Evolutionary conservation across 1,140 invertebrate species (phyloP), one percentile per base, ranked within the genome.

Genomic region (Drosophila micromelanica): DNA sequence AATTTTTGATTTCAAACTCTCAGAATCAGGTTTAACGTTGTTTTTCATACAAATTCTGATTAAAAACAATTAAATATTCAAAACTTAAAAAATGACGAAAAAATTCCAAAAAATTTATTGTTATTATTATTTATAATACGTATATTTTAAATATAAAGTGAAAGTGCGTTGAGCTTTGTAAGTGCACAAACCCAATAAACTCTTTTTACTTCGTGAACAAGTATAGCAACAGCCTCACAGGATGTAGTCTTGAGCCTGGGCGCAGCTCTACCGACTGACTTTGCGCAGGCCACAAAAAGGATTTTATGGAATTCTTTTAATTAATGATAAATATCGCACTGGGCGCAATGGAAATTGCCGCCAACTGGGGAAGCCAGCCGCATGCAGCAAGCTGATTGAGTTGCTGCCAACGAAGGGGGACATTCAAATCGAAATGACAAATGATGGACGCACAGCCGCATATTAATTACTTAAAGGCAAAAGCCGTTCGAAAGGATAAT

Each of bases 251-350:
- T 30, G 62, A 11, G 38, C 42, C 73, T 63, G 52, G 46, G 52
- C 62, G 42, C 68, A 11, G 48, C 30, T 32, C 40, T 49, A 49
- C 20, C 43, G 48, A 42, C 42, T 52, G 69, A 56, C 73, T 86
- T 75, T 55, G 48, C 54, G 9, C 35, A 23, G 42, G 42, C 38
- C 27, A 27, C 51, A 55, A 43, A 38, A 65, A 65, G 42, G 62
- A 65, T 68, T 84, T 79, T 48, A 61, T 46, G 49, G 68, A 57
- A 71, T 74, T 69, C 48, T 45, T 78, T 79, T 87, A 89, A 87
- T 87, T 87, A 80, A 87, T 87, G 68, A 89, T 89, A 87, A 84
- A 86, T 82, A 86, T 86, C 74, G 54, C 59, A 32, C 43, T 11
- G 30, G 55, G 55, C 30, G 54, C 40, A 49, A 51, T 32, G 9